Evolutionary conservation across 2,888 invertebrate species (phyloP), one percentile per base, ranked within the genome.

Genomic region (Bhutanitis thaidina): DNA sequence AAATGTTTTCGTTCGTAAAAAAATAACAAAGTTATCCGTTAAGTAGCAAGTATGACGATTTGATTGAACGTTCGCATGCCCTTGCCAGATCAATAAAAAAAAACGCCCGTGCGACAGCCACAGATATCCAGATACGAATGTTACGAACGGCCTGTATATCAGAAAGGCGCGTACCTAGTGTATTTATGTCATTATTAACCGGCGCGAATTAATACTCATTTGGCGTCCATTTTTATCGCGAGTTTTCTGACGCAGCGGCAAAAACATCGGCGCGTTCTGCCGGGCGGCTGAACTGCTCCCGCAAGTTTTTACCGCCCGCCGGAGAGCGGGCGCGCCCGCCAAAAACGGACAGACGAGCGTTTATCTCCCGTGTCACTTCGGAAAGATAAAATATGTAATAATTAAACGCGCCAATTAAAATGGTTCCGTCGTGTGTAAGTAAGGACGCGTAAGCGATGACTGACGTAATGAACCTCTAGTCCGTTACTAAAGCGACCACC

Each of bases 131-230:
- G 12, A 9, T 5, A 12, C 34, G 13, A 12, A 9, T 15, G 15
- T 15, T 15, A 14, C 20, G 20, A 37, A 55, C 86, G 77, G 46
- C 79, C 85, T 80, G 70, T 87, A n/a, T n/a, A 75, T 52, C 27
- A 53, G 8, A 40, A 5, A 66, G 65, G 62, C 68, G 65, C 66
- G 77, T 74, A 72, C 73, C 78, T 80, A 82, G 77, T 69, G 78
- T 88, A 88, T 88, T 89, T 89, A 88, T 89, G 89, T 89, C 89
- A 89, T 88, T 88, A 89, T 89, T 89, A 89, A 85, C 84, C 76
- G 77, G 80, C 73, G 84, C 75, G 83, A 88, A 88, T 88, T 87
- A 89, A 88, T 88, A 82, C 86, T 85, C 86, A 85, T 89, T 87
- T 84, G 77, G 77, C 70, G 80, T 75, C 74, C 81, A 79, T 80